Base-by-base conservation (phyloP, 2,113 vertebrate species). In the Coturnix japonica region DNA sequence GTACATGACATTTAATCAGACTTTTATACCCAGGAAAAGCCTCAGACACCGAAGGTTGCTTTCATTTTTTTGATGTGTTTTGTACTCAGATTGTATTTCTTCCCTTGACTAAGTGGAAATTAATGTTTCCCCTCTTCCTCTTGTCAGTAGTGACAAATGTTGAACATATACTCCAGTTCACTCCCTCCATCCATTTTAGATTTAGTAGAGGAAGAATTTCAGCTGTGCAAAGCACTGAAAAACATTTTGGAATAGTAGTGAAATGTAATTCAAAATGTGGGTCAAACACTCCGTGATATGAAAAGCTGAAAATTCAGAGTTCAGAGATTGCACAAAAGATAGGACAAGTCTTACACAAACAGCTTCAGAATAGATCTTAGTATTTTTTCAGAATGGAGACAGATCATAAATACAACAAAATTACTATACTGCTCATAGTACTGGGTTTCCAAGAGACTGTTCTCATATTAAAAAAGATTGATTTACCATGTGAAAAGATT, bases 71-170 rank as follows among this genome's bases (percentile, higher is more conserved):
- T 39, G 43, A 63, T 20, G 11, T 51, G n/a, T 17, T 88, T 70
- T 74, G 16, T 66, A 46, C 13, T 73, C 26, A 56, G 18, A 49
- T 14, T 46, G 7, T 8, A 60, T 7, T 73, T 61, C 7, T 67
- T 74, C 12, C 13, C 17, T 71, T 63, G 20, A 66, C 30, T 66
- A 47, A 67, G 17, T 67, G 16, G 59, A 23, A 69, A 56, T 1
- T 8, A 18, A 8, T 60, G 3, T 0, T 0, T 30, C 57, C 61
- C 57, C 31, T 20, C 14, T 37, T 43, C 5, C 12, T 41, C 3
- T 49, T 63, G 6, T 72, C 44, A 60, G 2, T n/a, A 57, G 28
- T 25, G 19, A 81, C 20, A 73, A 69, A 56, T 7, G 2, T 49
- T 60, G 25, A 67, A 41, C 18, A 43, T 2, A 21, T 53, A 7